phyloP scores from a whole-genome alignment of 2,797 vertebrate genomes.

The Sebastolobus altivelis region DNA sequence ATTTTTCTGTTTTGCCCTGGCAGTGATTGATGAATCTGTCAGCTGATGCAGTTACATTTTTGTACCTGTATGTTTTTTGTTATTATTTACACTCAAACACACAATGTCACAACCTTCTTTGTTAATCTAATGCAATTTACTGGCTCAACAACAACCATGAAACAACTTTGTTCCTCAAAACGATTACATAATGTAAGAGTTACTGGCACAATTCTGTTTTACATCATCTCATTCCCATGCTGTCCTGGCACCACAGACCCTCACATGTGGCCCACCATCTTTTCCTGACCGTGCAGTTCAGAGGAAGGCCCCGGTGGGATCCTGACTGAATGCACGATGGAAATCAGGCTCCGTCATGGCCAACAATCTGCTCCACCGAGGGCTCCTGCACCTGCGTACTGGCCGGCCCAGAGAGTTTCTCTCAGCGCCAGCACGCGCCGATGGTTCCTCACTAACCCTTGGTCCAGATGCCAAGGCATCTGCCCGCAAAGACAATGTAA shows the following conservation, averaged over 20 bases:
- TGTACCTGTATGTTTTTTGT: too few relatives aligned
- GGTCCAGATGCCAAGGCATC: constrained; percentile 76
- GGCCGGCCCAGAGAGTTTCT: not conserved
- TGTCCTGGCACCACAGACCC: constrained; percentile 33
- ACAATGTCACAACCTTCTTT: not conserved
- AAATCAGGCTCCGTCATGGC: constrained; percentile 70
- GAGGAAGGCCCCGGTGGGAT: constrained; percentile 58
- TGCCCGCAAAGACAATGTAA: constrained; percentile 54
- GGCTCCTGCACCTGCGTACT: constrained; percentile 39
- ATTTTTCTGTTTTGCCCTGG: not conserved
- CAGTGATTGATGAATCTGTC: constrained; percentile 7
- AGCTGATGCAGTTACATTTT: not conserved
- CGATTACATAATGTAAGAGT: constrained; percentile 16
- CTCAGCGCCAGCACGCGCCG: constrained; percentile 29
- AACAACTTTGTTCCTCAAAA: not conserved
- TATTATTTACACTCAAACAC: not conserved
- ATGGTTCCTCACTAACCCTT: constrained; percentile 48
- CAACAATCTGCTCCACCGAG: constrained; percentile 73
- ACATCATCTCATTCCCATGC: constrained; percentile 4
- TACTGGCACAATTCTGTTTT: not conserved
- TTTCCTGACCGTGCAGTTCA: constrained; percentile 48
- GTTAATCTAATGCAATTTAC: not conserved
- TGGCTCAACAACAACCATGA: not conserved
- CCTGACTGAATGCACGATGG: constrained; percentile 68
- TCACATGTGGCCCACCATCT: constrained; percentile 55